Base-by-base conservation (phyloP, 2,888 invertebrate species). In the Aquatica leii region DNA sequence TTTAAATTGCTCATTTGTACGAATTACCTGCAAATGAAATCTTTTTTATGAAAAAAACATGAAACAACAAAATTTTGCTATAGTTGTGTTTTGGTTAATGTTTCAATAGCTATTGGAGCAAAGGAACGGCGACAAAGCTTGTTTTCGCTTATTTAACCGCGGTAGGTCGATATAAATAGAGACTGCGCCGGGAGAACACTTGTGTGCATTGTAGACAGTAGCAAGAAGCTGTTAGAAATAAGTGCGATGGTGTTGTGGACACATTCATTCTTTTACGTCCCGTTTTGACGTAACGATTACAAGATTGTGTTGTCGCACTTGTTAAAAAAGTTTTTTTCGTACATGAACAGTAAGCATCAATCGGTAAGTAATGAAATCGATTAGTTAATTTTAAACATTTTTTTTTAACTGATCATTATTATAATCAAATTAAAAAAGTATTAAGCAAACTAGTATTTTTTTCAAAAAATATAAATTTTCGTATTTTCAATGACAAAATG, bases 21-120 rank as follows among this genome's bases (percentile, higher is more conserved):
- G n/a, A n/a, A n/a, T n/a, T n/a, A n/a, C n/a, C n/a, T n/a, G n/a
- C n/a, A n/a, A n/a, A n/a, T n/a, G n/a, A n/a, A n/a, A n/a, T n/a
- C n/a, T n/a, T n/a, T 17, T 43, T 43, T 15, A 8, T 43, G 43
- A 9, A 14, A 9, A 40, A 12, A n/a, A 40, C 4, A 9, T 40
- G n/a, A n/a, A 9, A 43, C 17, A 43, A 8, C 43, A 53, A 64
- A 69, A 53, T 68, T 69, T 65, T 66, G 66, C 65, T 65, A 55
- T 40, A 51, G 50, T 60, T 54, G 20, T 17, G 55, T 46, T 15
- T 15, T 43, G 24, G 34, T 5, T 48, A 57, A 14, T 37, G 37
- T 52, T 17, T 53, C 35, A 46, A 37, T 54, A 35, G 37, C 40
- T 49, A 54, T 55, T 61, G 49, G 86, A 82, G 71, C 83, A 77